These are phyloP conservation scores for Ictidomys tridecemlineatus DNA, from an alignment of 2,113 vertebrate species.

Conservation along the genomic window DNA sequence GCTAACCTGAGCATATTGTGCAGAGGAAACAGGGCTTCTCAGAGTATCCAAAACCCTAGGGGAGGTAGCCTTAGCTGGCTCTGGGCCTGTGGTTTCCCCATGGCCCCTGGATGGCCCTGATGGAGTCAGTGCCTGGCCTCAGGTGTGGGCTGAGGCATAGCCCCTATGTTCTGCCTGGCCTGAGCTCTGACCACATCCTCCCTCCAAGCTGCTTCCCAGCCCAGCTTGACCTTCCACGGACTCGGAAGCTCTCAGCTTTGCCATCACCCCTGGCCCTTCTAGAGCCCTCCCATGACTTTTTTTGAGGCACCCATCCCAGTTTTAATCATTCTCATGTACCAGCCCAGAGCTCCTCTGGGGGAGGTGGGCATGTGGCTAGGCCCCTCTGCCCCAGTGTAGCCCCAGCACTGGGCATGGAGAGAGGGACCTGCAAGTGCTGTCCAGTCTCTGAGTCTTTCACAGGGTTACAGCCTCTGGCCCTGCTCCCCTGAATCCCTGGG, in stretches of 20 bases:
- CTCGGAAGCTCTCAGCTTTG: not conserved
- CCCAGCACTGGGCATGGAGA: not conserved
- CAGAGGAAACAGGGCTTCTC: not conserved
- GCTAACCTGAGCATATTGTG: not conserved
- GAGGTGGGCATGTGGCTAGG: not conserved
- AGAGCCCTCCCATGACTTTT: not conserved
- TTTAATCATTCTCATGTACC: not conserved
- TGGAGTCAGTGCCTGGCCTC: not conserved
- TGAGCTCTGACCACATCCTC: not conserved
- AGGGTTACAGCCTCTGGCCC: not conserved
- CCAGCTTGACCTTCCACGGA: not conserved
- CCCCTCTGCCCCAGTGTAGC: not conserved
- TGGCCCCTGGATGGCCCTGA: not conserved
- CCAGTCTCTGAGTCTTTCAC: not conserved
- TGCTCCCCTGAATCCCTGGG: not conserved
- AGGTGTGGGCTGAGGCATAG: accelerated
- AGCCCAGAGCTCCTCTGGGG: not conserved
- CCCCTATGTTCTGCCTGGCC: not conserved
- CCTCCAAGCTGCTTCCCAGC: not conserved
- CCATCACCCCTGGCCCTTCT: not conserved
- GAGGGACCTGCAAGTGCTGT: not conserved
- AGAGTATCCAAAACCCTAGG: accelerated
- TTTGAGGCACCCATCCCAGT: not conserved
- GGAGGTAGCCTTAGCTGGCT: not conserved
- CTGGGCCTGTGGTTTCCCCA: not conserved